Evolutionary conservation across 2,888 invertebrate genomes (phyloP).

Genomic region (Morpho helenor): DNA sequence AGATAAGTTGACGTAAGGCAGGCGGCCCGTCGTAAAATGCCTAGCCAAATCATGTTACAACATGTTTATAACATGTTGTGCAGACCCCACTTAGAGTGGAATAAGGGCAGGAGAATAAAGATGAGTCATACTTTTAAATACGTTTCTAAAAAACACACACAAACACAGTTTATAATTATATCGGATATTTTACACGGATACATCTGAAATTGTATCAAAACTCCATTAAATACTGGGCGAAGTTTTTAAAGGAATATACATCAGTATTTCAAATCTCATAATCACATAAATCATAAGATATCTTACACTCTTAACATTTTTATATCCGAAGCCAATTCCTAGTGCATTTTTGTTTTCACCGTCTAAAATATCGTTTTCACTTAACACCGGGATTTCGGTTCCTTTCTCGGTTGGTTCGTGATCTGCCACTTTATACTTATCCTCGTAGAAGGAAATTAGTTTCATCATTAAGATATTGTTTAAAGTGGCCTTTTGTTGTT

Average conservation of each 20-base stretch:
- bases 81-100: too few relatives aligned
- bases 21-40: too few relatives aligned
- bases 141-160: too few relatives aligned
- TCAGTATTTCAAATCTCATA: background rate
- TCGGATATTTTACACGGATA: too few relatives aligned
- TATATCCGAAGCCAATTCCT: constrained; percentile 5
- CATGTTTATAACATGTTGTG: too few relatives aligned
- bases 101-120: too few relatives aligned
- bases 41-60: too few relatives aligned
- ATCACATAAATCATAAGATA: background rate
- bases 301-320: constrained; percentile 5
- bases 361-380: constrained; percentile 10
- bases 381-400: constrained; percentile 6
- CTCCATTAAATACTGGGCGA: too few relatives aligned
- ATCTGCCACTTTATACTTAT: constrained; percentile 47
- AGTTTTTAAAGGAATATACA: too few relatives aligned
- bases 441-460: constrained; percentile 57
- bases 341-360: constrained; percentile 1
- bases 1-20: too few relatives aligned
- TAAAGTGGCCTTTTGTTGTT: constrained; percentile 36
- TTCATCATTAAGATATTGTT: constrained; percentile 56
- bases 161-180: too few relatives aligned
- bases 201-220: too few relatives aligned
- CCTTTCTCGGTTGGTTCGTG: constrained; percentile 25
- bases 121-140: background rate